A percentile compares a stretch with the other conserved stretches of the same genome.
phyloP scores from a whole-genome alignment of 1,140 invertebrate species.

The Drosophila kanapiae region DNA sequence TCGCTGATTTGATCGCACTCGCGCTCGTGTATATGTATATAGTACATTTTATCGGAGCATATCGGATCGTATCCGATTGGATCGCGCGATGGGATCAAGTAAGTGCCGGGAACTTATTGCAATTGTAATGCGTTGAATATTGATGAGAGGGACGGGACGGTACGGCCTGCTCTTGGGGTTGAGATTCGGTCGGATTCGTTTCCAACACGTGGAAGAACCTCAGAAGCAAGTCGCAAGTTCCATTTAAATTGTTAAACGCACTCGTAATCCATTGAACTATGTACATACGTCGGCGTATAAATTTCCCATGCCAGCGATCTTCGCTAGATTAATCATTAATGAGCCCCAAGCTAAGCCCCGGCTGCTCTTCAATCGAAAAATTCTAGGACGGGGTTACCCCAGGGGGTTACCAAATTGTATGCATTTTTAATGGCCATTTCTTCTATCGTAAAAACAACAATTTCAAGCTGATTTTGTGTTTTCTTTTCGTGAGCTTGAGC shows the following conservation, averaged over 20 bases:
- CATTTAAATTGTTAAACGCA: conserved; percentile 51
- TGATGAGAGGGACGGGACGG: conserved; percentile 53
- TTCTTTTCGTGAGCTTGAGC: too few relatives aligned
- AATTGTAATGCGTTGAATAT: conserved; percentile 84
- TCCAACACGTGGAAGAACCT: conserved; percentile 25
- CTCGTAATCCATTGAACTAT: conserved; percentile 35
- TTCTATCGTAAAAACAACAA: too few relatives aligned
- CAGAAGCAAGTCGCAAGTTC: conserved; percentile 6
- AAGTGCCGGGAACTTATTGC: conserved; percentile 75
- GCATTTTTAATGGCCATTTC: neutral
- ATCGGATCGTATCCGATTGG: conserved; percentile 34
- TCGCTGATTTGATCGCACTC: conserved; percentile 59
- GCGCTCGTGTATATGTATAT: conserved; percentile 10
- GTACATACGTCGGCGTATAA: conserved; percentile 19
- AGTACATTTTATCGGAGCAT: conserved; percentile 25
- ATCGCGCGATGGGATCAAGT: conserved; percentile 41
- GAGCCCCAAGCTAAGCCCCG: neutral
- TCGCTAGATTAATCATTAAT: conserved; percentile 28
- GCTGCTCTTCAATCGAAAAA: neutral
- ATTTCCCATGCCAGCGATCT: conserved; percentile 20
- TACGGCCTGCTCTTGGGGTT: conserved; percentile 44
- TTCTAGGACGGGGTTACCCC: neutral
- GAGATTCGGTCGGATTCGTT: conserved; percentile 29
- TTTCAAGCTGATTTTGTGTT: too few relatives aligned
- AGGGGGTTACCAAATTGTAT: neutral